These are phyloP conservation scores for Cyanistes caeruleus DNA, from an alignment of 2,113 vertebrate genomes.

Conservation along the genomic window DNA sequence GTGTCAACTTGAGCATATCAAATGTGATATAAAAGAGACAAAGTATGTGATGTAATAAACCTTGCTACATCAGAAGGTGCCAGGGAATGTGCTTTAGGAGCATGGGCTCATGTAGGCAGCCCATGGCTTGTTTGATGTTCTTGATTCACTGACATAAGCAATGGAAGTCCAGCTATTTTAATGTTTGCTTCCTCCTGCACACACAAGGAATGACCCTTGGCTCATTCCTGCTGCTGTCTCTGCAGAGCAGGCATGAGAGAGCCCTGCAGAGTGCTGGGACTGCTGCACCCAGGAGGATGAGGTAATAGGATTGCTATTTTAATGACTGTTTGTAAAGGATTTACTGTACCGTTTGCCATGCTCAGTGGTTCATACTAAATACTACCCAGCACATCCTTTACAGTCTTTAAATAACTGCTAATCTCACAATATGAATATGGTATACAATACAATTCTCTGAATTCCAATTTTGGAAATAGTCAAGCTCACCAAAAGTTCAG, in stretches of 20 bases:
- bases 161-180: background rate
- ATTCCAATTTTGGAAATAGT: background rate
- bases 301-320: background rate
- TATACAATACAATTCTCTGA: background rate
- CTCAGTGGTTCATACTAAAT: background rate
- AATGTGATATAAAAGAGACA: background rate
- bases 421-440: background rate
- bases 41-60: background rate
- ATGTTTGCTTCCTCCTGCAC: rapidly evolving
- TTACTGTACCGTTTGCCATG: background rate
- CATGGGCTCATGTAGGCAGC: background rate
- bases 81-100: background rate
- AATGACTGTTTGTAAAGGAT: conserved; percentile 21
- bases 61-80: background rate
- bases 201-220: background rate
- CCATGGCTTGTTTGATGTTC: background rate
- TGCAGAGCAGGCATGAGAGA: background rate
- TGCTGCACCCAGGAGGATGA: background rate
- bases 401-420: background rate
- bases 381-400: background rate
- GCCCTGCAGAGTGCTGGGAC: background rate
- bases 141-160: background rate
- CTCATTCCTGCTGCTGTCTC: background rate
- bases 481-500: background rate
- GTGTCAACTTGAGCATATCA: background rate